These are phyloP conservation scores for Polyodon spathula DNA, from an alignment of 2,113 vertebrate genomes.

Conservation along the genomic window DNA sequence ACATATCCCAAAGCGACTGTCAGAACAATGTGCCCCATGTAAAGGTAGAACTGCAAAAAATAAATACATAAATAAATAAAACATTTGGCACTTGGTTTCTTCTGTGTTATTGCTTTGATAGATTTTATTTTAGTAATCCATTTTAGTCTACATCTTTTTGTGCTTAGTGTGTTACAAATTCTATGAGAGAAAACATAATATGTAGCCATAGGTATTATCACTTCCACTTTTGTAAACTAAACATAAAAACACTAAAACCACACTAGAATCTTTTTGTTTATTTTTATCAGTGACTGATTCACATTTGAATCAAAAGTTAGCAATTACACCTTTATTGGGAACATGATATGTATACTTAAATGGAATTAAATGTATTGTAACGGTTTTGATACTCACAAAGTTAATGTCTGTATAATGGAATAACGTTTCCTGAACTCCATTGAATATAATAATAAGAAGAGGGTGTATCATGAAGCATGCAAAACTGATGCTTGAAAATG, in stretches of 20 bases:
- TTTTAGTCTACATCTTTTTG: too few species aligned
- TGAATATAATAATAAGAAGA: constrained; percentile 60
- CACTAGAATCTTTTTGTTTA: too few species aligned
- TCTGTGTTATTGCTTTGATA: too few species aligned
- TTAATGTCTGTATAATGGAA: constrained; percentile 65
- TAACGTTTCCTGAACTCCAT: constrained; percentile 63
- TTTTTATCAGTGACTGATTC: too few species aligned
- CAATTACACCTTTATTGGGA: too few species aligned
- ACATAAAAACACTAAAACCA: not conserved
- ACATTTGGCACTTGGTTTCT: too few species aligned
- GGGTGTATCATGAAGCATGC: constrained; percentile 72
- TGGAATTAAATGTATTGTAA: too few species aligned
- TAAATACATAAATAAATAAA: too few species aligned
- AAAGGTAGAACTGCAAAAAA: constrained; percentile 63
- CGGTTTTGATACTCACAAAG: constrained; percentile 65
- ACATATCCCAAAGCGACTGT: constrained; percentile 46
- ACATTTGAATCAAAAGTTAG: too few species aligned
- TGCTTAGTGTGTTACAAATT: too few species aligned
- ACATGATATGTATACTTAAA: too few species aligned
- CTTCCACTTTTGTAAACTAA: not conserved
- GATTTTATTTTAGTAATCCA: too few species aligned
- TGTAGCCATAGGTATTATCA: not conserved
- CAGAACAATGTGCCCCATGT: constrained; percentile 57
- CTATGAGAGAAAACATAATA: not conserved
- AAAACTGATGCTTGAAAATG: constrained; percentile 66